These are phyloP conservation scores for Xiphias gladius DNA, from an alignment of 2,113 vertebrate genomes.

Conservation along the genomic window DNA sequence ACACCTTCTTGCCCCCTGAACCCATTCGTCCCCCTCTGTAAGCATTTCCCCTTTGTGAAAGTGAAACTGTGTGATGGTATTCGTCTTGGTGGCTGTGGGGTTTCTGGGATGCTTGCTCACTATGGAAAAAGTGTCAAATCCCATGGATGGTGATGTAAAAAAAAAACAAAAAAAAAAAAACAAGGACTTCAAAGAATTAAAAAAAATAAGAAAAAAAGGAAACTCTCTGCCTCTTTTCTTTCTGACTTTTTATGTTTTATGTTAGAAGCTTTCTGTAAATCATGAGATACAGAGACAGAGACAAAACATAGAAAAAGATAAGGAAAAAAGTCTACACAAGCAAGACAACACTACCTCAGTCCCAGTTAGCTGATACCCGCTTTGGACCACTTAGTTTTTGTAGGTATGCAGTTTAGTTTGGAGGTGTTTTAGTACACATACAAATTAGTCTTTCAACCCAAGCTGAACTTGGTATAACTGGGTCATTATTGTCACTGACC, in stretches of 20 bases:
- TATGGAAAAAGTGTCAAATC: constrained; percentile 78
- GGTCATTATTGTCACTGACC: not conserved
- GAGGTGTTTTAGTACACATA: no score
- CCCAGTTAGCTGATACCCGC: no score
- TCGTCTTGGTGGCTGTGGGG: constrained; percentile 79
- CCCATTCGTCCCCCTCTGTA: constrained; percentile 41
- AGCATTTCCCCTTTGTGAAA: constrained; percentile 72
- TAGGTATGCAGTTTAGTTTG: not conserved
- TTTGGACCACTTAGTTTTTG: not conserved
- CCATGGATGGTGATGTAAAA: constrained; percentile 78
- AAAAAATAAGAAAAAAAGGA: constrained; percentile 47
- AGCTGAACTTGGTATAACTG: not conserved
- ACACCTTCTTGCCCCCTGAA: constrained; percentile 37
- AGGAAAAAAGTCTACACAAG: no score
- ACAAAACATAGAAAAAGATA: no score
- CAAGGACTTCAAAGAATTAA: constrained; percentile 73
- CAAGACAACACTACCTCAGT: no score
- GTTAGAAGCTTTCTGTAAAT: not conserved
- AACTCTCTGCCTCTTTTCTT: constrained; percentile 21
- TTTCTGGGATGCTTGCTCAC: constrained; percentile 80
- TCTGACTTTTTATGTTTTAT: not conserved
- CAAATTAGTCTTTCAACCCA: not conserved
- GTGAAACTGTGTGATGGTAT: constrained; percentile 82
- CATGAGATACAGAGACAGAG: not conserved
- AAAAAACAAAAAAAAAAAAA: constrained; percentile 31